phyloP scores from a whole-genome alignment of 2,888 invertebrate species.

The Limnephilus lunatus region DNA sequence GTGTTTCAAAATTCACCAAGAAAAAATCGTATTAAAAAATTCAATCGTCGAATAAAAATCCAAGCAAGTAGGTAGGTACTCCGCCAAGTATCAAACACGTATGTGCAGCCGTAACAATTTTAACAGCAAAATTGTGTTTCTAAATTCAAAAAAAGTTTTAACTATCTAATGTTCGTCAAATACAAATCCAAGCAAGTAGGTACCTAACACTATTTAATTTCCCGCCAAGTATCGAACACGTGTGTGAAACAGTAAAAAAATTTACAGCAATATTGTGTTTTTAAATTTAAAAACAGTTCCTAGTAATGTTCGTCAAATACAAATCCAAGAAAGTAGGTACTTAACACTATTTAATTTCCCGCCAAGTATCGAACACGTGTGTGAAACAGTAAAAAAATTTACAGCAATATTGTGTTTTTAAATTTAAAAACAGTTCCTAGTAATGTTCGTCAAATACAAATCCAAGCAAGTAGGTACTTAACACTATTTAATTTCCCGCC shows the following conservation, averaged over 20 bases:
- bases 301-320: too few relatives aligned
- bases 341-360: too few relatives aligned
- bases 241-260: conserved; percentile 64
- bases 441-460: neutral
- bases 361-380: too few relatives aligned
- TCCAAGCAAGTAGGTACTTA: neutral
- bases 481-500: conserved; percentile 61
- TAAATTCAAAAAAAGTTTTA: too few relatives aligned
- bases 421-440: neutral
- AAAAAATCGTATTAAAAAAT: too few relatives aligned
- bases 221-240: conserved; percentile 59
- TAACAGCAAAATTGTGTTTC: too few relatives aligned
- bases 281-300: too few relatives aligned
- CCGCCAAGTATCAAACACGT: conserved; percentile 58
- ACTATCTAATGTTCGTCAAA: neutral
- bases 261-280: too few relatives aligned
- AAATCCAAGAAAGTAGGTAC: too few relatives aligned
- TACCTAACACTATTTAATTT: conserved; percentile 57
- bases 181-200: neutral
- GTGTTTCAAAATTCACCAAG: too few relatives aligned
- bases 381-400: too few relatives aligned
- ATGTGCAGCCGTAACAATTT: conserved; percentile 64
- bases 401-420: too few relatives aligned
- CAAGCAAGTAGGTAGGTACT: neutral
- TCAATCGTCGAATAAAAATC: neutral